Base-by-base conservation (phyloP, 2,113 vertebrate genomes). In the Scomber scombrus region DNA sequence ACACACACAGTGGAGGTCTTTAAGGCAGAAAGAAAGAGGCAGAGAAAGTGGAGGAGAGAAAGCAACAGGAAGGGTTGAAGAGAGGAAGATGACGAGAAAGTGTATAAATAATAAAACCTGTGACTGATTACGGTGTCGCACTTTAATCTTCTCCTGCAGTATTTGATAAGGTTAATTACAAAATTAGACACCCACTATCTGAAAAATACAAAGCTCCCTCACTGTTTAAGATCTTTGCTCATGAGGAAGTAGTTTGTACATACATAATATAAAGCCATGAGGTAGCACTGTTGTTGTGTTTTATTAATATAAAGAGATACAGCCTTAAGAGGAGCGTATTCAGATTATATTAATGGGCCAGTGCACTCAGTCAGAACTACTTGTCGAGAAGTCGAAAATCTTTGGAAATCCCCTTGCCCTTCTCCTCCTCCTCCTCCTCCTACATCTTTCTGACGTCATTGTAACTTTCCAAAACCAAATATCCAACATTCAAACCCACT, bases 1-100 rank as follows among this genome's bases (percentile, higher is more conserved):
- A 64, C 56, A 82, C 19, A 77, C 49, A 80, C 79, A 80, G 61
- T 51, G 58, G 71, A 67, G 82, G 67, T 66, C 65, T 64, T 51
- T 52, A 58, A 67, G 34, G 49, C 11, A 45, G 49, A 58, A 71
- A 63, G 43, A 69, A 26, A 65, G 34, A 49, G 34, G 19, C 11
- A 15, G 40, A 60, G 46, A 55, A 55, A 70, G 65, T 60, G 61
- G 46, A 4, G 5, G 55, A 51, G 46, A 60, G 71, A 62, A 83
- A 75, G 78, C 77, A 49, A 80, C 43, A 86, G 66, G 40, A 80
- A 62, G 14, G 47, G 19, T 3, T 40, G 51, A 34, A 74, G 55
- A 62, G 46, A 75, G 62, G 19, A 50, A 10, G 40, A 26, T 4
- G 23, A 26, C 23, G 23, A 26, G 23, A 26, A 26, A 26, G 23